These are phyloP conservation scores for Drosophila birchii DNA, from an alignment of 2,888 invertebrate species.

Conservation along the genomic window DNA sequence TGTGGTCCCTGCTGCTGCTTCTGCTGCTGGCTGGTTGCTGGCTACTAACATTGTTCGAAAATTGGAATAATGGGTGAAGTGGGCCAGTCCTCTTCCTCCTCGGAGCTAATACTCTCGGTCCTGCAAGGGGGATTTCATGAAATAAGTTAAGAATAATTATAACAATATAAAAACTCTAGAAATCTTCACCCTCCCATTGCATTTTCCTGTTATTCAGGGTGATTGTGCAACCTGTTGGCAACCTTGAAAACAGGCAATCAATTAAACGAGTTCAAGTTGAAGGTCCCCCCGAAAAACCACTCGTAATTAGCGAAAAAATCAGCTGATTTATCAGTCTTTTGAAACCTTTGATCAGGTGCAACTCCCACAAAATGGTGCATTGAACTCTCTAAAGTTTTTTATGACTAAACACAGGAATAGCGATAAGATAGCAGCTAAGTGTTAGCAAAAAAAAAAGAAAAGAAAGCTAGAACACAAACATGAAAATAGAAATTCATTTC, in stretches of 20 bases:
- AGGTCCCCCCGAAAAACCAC: conserved; percentile 37
- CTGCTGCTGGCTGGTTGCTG: conserved; percentile 34
- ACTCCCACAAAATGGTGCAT: conserved; percentile 53
- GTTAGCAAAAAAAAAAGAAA: neutral
- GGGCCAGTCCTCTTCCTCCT: conserved; percentile 87
- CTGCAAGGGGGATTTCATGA: conserved; percentile 80
- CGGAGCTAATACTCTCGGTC: conserved; percentile 87
- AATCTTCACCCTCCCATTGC: too few relatives aligned
- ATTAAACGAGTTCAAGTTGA: conserved; percentile 53
- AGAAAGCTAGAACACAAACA: conserved; percentile 41
- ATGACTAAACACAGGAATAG: conserved; percentile 49
- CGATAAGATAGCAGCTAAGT: conserved; percentile 24
- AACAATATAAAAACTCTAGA: neutral
- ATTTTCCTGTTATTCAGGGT: neutral
- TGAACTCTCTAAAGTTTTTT: conserved; percentile 58
- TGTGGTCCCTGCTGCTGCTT: conserved; percentile 33
- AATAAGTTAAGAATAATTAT: neutral
- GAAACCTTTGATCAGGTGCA: conserved; percentile 60
- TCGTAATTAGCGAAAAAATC: conserved; percentile 14
- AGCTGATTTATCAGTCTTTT: too few relatives aligned
- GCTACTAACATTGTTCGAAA: conserved; percentile 85
- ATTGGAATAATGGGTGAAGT: conserved; percentile 88
- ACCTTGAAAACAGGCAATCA: conserved; percentile 7
- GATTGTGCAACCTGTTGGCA: neutral
- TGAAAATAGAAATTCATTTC: conserved; percentile 24